Evolutionary conservation across 2,888 invertebrate species (phyloP).

Genomic region (Gymnosoma rotundatum): DNA sequence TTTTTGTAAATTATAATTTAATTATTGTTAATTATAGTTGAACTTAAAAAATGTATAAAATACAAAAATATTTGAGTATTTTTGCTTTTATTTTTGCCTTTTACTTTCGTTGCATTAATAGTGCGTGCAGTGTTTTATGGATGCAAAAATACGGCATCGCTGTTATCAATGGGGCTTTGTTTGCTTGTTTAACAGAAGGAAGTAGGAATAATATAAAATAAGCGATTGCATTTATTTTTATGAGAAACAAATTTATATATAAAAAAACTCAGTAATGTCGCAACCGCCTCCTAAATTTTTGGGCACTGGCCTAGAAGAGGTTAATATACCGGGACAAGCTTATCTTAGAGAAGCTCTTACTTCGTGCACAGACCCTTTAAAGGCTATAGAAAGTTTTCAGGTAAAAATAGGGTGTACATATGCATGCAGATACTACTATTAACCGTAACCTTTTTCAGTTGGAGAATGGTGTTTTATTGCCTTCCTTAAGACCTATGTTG

Average conservation of each 20-base stretch:
- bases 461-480: constrained; percentile 95
- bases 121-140: neutral
- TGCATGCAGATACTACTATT: neutral
- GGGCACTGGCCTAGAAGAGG: constrained; percentile 89
- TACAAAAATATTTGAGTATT: neutral
- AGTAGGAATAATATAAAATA: no score
- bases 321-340: constrained; percentile 93
- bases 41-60: no score
- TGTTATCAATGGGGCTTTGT: neutral
- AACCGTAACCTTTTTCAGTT: constrained; percentile 83
- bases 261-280: constrained; percentile 75
- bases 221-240: neutral
- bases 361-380: constrained; percentile 97
- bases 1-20: neutral
- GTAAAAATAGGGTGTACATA: constrained; percentile 78
- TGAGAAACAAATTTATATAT: no score
- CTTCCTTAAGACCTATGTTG: constrained; percentile 96
- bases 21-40: neutral
- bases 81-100: neutral
- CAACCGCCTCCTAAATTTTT: constrained; percentile 80
- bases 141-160: constrained; percentile 2
- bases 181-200: no score
- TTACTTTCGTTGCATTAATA: no score
- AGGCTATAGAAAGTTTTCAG: constrained; percentile 99
- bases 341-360: constrained; percentile 95